Evolutionary conservation across 2,888 invertebrate genomes (phyloP), one percentile per base, ranked within the genome.

Genomic region (Acleris literana): DNA sequence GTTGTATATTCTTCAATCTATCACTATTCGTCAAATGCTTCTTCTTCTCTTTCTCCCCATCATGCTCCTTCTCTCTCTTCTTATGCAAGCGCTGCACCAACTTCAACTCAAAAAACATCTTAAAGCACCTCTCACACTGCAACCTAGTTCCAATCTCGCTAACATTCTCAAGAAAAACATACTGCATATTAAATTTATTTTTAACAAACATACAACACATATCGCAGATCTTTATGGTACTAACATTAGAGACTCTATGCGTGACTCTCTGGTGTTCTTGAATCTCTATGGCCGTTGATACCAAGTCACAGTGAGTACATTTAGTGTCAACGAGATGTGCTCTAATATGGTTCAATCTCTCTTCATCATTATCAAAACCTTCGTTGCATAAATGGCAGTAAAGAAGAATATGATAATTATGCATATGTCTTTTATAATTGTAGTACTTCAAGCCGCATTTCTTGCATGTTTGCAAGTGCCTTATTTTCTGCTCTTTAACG

Each of bases 131-230:
- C 0, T 77, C 68, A 33, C 85, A 86, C 0, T 17, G 33, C 4
- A 70, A 71, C 0, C 77, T 52, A 0, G 57, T 67, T 0, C 83
- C 84, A 0, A 76, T 0, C 13, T 77, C 63, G 13, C 68, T 73
- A 0, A 71, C 3, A 2, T 69, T 71, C 0, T 76, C 69, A 0
- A 80, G 13, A 2, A 60, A 69, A 0, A 72, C 72, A 39, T 82
- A 83, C 46, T 68, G 69, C 0, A 66, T n/a, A 0, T 65, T 57
- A 0, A 51, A 16, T 0, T 13, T 76, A 60, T 74, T 77, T 59
- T 74, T 79, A 4, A 76, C 69, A 53, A 85, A 84, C 0, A 72
- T 63, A 2, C 70, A 71, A 57, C 85, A 85, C 0, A 81, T 3
- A 0, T 80, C 78, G 20, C 85, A 85, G 9, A 72, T 18, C 16